These are phyloP conservation scores for Melanotaenia duboulayi DNA, from an alignment of 2,113 vertebrate genomes.

Conservation along the genomic window DNA sequence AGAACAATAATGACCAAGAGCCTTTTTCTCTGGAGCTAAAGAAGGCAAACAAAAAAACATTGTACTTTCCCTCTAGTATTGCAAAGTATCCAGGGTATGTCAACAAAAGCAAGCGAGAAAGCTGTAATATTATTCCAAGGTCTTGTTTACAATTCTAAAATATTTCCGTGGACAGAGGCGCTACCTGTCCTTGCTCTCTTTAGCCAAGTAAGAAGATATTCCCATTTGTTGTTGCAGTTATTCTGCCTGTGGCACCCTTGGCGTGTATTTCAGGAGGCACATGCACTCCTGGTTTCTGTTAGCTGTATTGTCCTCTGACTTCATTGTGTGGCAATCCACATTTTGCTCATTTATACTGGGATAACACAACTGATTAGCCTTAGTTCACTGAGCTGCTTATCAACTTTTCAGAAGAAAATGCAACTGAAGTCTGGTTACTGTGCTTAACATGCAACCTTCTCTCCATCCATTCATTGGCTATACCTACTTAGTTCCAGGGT, in stretches of 20 bases:
- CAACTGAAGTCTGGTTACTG: background rate
- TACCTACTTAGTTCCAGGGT: background rate
- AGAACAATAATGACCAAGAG: constrained; percentile 59
- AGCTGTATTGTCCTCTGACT: constrained; percentile 38
- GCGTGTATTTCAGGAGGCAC: constrained; percentile 33
- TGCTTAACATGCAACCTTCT: background rate
- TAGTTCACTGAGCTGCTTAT: background rate
- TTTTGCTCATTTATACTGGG: background rate
- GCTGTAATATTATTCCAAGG: constrained; percentile 68
- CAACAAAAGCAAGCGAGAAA: constrained; percentile 58
- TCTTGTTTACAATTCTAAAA: constrained; percentile 70
- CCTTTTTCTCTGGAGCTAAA: constrained; percentile 50
- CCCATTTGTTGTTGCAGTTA: constrained; percentile 54
- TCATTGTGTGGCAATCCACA: constrained; percentile 8
- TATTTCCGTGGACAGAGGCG: constrained; percentile 64
- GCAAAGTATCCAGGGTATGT: constrained; percentile 56
- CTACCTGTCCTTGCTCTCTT: constrained; percentile 72
- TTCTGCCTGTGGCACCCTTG: constrained; percentile 65
- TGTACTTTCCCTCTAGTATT: background rate
- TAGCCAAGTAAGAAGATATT: constrained; percentile 58
- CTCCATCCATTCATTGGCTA: too few relatives aligned
- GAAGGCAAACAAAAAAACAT: constrained; percentile 30
- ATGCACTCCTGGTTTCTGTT: constrained; percentile 20
- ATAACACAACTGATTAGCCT: background rate
- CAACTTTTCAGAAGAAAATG: background rate